A percentile compares a stretch with the other conserved stretches of the same genome.
These are phyloP conservation scores for Mesochorus sp. DNA, from an alignment of 2,888 invertebrate genomes.

Conservation along the genomic window DNA sequence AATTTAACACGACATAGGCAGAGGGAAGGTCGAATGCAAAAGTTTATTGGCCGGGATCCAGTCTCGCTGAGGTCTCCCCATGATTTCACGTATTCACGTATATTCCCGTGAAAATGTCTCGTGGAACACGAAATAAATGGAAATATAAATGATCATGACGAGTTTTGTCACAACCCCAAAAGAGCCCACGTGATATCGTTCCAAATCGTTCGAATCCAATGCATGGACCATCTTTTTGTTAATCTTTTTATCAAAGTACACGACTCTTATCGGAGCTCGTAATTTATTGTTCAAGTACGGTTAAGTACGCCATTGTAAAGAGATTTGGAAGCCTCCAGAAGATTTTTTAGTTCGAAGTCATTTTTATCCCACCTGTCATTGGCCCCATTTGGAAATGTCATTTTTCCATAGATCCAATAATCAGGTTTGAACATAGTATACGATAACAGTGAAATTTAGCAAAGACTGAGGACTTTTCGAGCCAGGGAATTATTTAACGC, in stretches of 20 bases:
- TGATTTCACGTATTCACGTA: constrained; percentile 1
- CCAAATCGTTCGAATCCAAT: no score
- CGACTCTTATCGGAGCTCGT: no score
- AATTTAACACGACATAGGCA: constrained; percentile 24
- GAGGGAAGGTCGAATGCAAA: constrained; percentile 52
- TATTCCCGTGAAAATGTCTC: constrained; percentile 2
- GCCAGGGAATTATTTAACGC: not conserved
- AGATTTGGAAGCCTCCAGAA: no score
- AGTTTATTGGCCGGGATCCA: constrained; percentile 67
- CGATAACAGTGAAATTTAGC: constrained; percentile 7
- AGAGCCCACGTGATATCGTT: no score
- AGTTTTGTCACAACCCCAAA: not conserved
- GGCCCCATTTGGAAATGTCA: no score
- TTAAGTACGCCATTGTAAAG: no score
- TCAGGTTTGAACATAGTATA: not conserved
- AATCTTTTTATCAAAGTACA: no score
- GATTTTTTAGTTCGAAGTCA: no score
- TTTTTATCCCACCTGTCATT: no score
- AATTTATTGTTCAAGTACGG: no score
- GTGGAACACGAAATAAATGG: not conserved
- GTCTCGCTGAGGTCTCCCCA: not conserved
- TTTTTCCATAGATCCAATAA: no score
- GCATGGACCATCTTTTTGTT: no score
- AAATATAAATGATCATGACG: not conserved
- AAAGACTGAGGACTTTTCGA: not conserved